A percentile compares a stretch with the other conserved stretches of the same genome.
Evolutionary conservation across 2,113 vertebrate genomes (phyloP).

Genomic region (Trachemys scripta): DNA sequence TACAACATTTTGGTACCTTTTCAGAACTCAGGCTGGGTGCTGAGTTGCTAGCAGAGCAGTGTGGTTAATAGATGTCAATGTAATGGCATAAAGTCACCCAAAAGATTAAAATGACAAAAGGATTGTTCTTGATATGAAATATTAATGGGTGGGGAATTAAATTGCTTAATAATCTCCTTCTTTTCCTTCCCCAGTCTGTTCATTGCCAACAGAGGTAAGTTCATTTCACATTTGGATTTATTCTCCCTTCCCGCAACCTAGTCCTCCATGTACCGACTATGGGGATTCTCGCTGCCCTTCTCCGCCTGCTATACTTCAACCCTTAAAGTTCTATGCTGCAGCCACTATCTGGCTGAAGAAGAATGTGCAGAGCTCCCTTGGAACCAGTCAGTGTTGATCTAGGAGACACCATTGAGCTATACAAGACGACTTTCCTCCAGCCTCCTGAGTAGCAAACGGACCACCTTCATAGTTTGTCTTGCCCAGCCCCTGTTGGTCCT

Average conservation of each 20-base stretch:
- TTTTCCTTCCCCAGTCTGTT: slow-evolving; percentile 80
- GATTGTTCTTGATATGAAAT: not conserved
- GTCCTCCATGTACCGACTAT: rapidly evolving
- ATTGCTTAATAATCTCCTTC: slow-evolving; percentile 26
- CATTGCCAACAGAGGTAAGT: slow-evolving; percentile 88
- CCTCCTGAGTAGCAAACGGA: not conserved
- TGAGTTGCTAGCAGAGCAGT: not conserved
- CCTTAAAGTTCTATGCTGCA: not conserved
- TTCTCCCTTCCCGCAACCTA: not conserved
- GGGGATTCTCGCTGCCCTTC: not conserved
- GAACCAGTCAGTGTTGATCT: rapidly evolving
- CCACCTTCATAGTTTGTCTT: not conserved
- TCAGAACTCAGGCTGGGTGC: not conserved
- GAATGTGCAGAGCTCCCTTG: rapidly evolving
- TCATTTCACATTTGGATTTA: not conserved
- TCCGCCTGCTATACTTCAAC: not conserved
- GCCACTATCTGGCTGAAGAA: not conserved
- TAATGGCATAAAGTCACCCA: not conserved
- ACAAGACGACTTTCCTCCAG: not conserved
- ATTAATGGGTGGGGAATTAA: not conserved
- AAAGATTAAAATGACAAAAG: not conserved
- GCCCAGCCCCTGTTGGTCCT: not conserved
- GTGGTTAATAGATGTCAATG: not conserved
- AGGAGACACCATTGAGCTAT: not conserved
- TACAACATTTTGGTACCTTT: not conserved